Evolutionary conservation across 1,140 invertebrate species (phyloP), one percentile per base, ranked within the genome.

Genomic region (Scaptomyza pallida): DNA sequence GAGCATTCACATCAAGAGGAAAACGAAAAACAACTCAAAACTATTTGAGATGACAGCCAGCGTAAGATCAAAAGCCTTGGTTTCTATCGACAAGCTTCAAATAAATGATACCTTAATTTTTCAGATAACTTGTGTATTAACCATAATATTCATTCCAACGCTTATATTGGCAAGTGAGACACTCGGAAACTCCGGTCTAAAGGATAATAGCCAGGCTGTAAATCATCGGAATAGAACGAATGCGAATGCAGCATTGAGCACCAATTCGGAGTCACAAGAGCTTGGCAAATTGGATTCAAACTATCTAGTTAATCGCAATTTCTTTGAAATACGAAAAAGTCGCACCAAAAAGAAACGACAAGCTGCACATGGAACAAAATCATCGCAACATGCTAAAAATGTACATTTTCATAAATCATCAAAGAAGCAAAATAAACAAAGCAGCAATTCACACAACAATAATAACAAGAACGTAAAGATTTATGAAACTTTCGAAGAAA

Each of bases 401-500:
- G 8, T 13, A 5, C 13, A 35, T 9, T 9, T n/a, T n/a, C 15
- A 5, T 8, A 75, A 57, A 37, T 30, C 56, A 15, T 48, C 23
- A 6, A 37, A 17, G 21, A 23, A 43, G 12, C 40, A 55, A 9
- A 47, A 12, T 8, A 77, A 72, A 23, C 45, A 19, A 41, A 44
- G 43, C 5, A 43, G 21, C 12, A 35, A 45, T 33, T 16, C 44
- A 10, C 51, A 41, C 4, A n/a, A 8, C 5, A 51, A 45, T 6
- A 33, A 62, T 13, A 60, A 21, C 26, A 57, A 52, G 26, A 72
- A 85, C 5, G 63, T 43, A 5, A 69, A 65, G 6, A 72, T 62
- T 15, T 76, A 60, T 13, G 68, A 67, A 45, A 80, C 72, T 0
- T 80, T 63, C 45, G 72, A 76, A 17, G 81, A 80, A 64, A 80